Conservation (phyloP, 1,140 invertebrate species). For the Ptiloglossa arizonensis region DNA sequence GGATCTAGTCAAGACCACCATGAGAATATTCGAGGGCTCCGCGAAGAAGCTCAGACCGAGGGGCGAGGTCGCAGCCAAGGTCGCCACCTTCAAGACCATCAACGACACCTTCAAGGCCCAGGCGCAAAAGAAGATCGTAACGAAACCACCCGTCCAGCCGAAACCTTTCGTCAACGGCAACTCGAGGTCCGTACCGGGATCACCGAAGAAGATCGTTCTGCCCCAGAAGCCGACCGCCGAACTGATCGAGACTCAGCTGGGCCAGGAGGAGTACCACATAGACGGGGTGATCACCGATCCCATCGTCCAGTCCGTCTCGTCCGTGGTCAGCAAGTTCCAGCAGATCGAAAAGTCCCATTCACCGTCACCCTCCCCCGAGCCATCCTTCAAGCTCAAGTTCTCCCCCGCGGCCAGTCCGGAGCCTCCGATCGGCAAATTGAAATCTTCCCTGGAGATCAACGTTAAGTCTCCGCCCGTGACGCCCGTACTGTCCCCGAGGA, state of each 20-base stretch:
- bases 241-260: conserved; percentile 63
- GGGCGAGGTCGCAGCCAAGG: conserved; percentile 86
- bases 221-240: conserved; percentile 69
- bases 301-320: conserved; percentile 77
- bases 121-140: conserved; percentile 74
- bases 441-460: conserved; percentile 67
- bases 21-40: conserved; percentile 91
- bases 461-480: conserved; percentile 72
- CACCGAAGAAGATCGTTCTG: conserved; percentile 71
- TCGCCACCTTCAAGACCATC: conserved; percentile 85
- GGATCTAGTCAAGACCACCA: conserved; percentile 91
- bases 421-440: conserved; percentile 51
- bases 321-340: conserved; percentile 78
- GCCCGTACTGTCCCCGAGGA: conserved; percentile 67
- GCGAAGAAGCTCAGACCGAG: conserved; percentile 83
- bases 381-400: conserved; percentile 73
- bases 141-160: conserved; percentile 80
- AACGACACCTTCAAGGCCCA: conserved; percentile 85
- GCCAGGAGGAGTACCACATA: conserved; percentile 65
- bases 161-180: conserved; percentile 73
- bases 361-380: conserved; percentile 74
- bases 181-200: conserved; percentile 45
- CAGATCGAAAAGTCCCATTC: conserved; percentile 75
- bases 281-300: conserved; percentile 76
- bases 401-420: conserved; percentile 77